Conservation (phyloP, 2,113 vertebrate genomes). For the Etheostoma cragini region DNA sequence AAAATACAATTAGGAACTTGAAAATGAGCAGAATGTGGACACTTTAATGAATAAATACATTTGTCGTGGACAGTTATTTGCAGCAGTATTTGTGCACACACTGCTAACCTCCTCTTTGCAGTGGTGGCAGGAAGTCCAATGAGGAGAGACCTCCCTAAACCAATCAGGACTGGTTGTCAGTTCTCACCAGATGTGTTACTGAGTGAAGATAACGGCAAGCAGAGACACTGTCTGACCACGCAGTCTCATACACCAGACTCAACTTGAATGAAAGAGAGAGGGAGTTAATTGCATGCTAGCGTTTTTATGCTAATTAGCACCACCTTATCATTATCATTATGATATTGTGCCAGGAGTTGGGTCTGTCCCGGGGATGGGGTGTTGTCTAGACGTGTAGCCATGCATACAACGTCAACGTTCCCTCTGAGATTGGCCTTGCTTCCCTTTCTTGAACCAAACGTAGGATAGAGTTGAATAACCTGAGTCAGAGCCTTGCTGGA, state of each 20-base stretch:
- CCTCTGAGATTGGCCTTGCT: too few species aligned
- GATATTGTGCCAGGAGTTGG: not conserved
- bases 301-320: conserved; percentile 31
- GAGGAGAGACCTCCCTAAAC: not conserved
- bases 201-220: not conserved
- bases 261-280: not conserved
- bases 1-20: too few species aligned
- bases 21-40: too few species aligned
- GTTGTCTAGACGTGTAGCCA: not conserved
- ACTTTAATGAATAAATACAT: too few species aligned
- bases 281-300: not conserved
- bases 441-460: not conserved
- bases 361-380: not conserved
- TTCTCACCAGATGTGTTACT: not conserved
- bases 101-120: not conserved
- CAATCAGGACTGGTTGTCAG: not conserved
- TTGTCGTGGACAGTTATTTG: not conserved
- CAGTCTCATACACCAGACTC: not conserved
- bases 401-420: not conserved
- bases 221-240: not conserved
- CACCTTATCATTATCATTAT: conserved; percentile 53
- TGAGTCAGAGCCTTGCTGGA: conserved; percentile 39
- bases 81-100: not conserved
- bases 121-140: not conserved
- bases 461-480: conserved; percentile 10